These are phyloP conservation scores for Python bivittatus DNA, from an alignment of 2,113 vertebrate genomes.

Conservation along the genomic window DNA sequence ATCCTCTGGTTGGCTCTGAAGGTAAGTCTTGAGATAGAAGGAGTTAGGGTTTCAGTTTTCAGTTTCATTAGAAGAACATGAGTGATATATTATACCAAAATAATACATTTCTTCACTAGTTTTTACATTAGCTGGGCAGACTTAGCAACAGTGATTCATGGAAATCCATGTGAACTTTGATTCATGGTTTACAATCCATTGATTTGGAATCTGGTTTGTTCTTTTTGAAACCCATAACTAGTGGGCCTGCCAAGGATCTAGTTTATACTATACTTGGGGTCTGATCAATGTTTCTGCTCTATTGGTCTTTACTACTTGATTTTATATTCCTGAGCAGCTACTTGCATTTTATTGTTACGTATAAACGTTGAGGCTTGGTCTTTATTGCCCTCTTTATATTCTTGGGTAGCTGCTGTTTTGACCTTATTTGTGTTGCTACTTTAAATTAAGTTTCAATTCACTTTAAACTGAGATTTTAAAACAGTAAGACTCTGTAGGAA, in stretches of 20 bases:
- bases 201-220: neutral
- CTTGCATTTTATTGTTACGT: neutral
- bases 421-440: neutral
- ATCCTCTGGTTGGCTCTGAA: neutral
- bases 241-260: neutral
- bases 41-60: neutral
- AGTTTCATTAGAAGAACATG: neutral
- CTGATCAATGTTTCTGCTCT: neutral
- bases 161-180: neutral
- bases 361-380: neutral
- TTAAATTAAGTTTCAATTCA: slow-evolving; percentile 6
- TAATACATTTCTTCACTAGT: neutral
- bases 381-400: neutral
- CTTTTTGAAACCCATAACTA: neutral
- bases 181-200: neutral
- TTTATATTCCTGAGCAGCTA: neutral
- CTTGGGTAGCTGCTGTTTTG: neutral
- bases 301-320: neutral
- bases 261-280: neutral
- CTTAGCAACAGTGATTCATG: neutral
- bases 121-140: neutral
- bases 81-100: neutral
- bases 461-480: neutral
- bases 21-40: neutral
- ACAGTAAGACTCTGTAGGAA: neutral